phyloP scores from a whole-genome alignment of 2,113 vertebrate species.

The Eidolon helvum region DNA sequence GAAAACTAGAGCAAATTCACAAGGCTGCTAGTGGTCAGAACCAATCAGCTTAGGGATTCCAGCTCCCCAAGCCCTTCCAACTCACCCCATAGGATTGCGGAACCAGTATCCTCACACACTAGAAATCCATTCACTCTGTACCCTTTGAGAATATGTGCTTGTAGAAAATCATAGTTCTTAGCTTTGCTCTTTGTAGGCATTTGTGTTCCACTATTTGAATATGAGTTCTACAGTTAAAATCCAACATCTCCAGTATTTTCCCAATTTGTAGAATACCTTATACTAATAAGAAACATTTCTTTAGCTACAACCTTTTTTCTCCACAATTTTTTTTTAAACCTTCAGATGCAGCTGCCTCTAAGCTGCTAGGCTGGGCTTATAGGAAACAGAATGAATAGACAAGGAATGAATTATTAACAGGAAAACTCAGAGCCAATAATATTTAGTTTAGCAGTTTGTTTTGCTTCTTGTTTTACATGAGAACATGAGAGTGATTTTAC shows the following conservation, averaged over 20 bases:
- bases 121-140: background rate
- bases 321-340: background rate
- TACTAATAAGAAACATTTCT: background rate
- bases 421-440: background rate
- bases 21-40: background rate
- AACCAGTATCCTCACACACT: background rate
- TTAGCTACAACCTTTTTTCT: background rate
- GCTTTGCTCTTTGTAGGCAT: background rate
- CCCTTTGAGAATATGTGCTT: background rate
- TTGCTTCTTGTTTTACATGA: background rate
- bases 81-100: background rate
- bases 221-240: conserved; percentile 16
- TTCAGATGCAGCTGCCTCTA: background rate
- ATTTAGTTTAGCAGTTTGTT: background rate
- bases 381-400: background rate
- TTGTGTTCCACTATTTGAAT: background rate
- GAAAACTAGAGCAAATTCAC: background rate
- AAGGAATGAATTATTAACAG: background rate
- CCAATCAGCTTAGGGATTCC: background rate
- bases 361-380: background rate
- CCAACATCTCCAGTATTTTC: background rate
- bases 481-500: background rate
- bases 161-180: background rate
- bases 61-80: background rate
- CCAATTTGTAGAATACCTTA: background rate